Evolutionary conservation across 2,888 invertebrate species (phyloP).

Genomic region (Seira ritae): DNA sequence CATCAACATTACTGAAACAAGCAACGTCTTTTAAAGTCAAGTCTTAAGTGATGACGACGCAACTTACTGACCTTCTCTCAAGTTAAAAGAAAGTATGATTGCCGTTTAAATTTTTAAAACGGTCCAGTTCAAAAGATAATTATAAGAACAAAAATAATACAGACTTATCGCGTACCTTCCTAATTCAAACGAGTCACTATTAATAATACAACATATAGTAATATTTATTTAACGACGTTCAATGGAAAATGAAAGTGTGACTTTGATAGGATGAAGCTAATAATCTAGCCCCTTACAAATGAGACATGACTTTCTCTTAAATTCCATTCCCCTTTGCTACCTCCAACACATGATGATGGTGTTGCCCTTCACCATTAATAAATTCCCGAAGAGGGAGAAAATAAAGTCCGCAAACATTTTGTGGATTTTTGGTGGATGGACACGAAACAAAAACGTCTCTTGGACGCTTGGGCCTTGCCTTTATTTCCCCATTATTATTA

Average conservation of each 20-base stretch:
- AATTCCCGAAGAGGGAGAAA: conserved; percentile 22
- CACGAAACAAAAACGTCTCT: background rate
- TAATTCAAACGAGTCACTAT: too few relatives aligned
- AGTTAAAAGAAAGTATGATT: too few relatives aligned
- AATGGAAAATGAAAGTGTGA: conserved; percentile 67
- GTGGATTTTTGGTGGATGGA: background rate
- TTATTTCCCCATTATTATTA: background rate
- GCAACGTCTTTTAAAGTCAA: background rate
- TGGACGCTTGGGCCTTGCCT: background rate
- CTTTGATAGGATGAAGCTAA: conserved; percentile 70
- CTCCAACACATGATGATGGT: background rate
- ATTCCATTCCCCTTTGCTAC: conserved; percentile 21
- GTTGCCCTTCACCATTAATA: conserved; percentile 56
- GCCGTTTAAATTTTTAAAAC: too few relatives aligned
- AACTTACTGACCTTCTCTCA: too few relatives aligned
- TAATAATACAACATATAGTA: background rate
- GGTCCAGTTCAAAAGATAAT: too few relatives aligned
- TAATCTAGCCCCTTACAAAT: conserved; percentile 53
- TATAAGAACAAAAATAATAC: too few relatives aligned
- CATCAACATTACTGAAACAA: conserved; percentile 3
- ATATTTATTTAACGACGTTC: conserved; percentile 5
- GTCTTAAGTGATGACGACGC: background rate
- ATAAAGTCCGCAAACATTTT: conserved; percentile 2
- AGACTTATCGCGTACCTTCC: too few relatives aligned
- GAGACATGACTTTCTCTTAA: conserved; percentile 61